Evolutionary conservation across 2,113 vertebrate genomes (phyloP).

Genomic region (Toxostoma redivivum): DNA sequence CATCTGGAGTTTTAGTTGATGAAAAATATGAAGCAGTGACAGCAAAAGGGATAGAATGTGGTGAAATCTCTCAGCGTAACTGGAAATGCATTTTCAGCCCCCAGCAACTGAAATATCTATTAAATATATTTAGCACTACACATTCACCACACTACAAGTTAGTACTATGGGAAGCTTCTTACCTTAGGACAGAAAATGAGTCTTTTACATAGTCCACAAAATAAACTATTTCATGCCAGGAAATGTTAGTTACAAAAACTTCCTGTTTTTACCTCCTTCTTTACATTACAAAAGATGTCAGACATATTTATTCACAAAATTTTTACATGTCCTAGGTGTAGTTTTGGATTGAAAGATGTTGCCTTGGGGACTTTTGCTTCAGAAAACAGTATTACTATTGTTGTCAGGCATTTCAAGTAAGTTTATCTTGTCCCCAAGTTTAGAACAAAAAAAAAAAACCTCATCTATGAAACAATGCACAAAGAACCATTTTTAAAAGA

Average conservation of each 20-base stretch:
- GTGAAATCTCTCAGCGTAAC: neutral
- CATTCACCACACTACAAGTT: neutral
- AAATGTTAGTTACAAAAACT: neutral
- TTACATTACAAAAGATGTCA: neutral
- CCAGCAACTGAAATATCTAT: neutral
- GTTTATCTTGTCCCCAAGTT: neutral
- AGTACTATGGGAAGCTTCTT: neutral
- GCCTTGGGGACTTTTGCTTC: neutral
- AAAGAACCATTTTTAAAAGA: neutral
- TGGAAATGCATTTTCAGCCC: neutral
- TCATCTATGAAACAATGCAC: neutral
- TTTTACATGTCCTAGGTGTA: neutral
- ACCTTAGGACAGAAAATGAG: neutral
- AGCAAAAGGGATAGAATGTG: neutral
- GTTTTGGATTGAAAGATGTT: neutral
- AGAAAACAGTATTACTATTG: neutral
- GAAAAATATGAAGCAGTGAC: neutral
- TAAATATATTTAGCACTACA: neutral
- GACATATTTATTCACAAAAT: neutral
- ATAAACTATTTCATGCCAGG: neutral
- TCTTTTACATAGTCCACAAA: neutral
- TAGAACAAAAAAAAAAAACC: no score
- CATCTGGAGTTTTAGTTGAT: neutral
- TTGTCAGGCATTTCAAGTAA: neutral
- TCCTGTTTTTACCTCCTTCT: neutral